phyloP scores from a whole-genome alignment of 2,888 invertebrate species.

The Xestobium rufovillosum region DNA sequence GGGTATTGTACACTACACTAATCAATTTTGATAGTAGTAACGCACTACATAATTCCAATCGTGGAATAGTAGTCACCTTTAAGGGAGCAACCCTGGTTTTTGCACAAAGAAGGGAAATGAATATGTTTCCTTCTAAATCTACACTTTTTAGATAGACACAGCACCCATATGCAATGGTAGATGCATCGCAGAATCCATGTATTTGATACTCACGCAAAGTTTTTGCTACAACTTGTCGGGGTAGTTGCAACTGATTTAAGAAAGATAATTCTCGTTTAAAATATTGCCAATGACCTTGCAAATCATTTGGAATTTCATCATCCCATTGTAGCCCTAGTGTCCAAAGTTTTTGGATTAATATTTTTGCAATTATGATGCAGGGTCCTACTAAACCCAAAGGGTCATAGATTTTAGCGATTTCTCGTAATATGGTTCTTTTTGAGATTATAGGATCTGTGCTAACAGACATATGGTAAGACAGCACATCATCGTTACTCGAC shows the following conservation, averaged over 20 bases:
- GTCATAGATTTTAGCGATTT: constrained; percentile 1
- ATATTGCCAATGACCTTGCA: no score
- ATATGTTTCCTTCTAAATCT: background rate
- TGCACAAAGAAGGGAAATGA: background rate
- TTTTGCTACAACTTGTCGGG: background rate
- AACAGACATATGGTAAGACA: background rate
- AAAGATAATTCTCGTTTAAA: background rate
- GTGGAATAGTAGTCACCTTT: background rate
- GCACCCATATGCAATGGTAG: background rate
- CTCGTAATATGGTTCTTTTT: constrained; percentile 1
- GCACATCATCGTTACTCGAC: background rate
- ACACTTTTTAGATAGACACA: background rate
- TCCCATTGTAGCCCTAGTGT: no score
- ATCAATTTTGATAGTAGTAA: background rate
- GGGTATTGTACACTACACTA: no score
- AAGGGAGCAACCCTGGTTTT: no score
- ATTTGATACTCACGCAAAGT: constrained; percentile 1
- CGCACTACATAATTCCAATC: constrained; percentile 4
- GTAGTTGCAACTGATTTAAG: background rate
- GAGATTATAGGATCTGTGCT: background rate
- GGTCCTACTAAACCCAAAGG: no score
- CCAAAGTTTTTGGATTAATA: no score
- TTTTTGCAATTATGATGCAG: constrained; percentile 5
- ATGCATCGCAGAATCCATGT: background rate
- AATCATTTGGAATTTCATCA: no score